These are phyloP conservation scores for Melanaphis sacchari DNA, from an alignment of 1,140 invertebrate species.

Conservation along the genomic window DNA sequence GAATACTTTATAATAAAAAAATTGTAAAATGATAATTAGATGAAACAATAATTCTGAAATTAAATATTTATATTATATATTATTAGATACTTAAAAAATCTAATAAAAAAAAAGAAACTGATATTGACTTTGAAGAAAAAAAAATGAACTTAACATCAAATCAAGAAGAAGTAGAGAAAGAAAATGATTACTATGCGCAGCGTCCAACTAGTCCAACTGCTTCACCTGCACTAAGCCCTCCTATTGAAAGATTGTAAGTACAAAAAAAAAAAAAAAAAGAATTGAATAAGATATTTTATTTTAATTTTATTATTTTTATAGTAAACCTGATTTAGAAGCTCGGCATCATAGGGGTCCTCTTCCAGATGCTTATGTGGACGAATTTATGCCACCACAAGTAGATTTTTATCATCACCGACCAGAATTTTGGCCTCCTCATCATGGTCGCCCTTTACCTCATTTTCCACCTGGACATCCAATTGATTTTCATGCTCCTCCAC, in stretches of 20 bases:
- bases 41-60: too few species aligned
- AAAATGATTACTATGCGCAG: constrained; percentile 81
- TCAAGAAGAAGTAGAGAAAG: constrained; percentile 87
- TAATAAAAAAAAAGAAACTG: constrained; percentile 90
- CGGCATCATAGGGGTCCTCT: constrained; percentile 58
- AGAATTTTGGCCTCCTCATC: constrained; percentile 58
- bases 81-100: constrained; percentile 83
- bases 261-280: not conserved
- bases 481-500: constrained; percentile 34
- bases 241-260: constrained; percentile 56
- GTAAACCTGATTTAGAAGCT: constrained; percentile 58
- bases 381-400: constrained; percentile 49
- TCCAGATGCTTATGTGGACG: constrained; percentile 48
- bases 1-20: constrained; percentile 1
- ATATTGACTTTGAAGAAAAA: constrained; percentile 96
- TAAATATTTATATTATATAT: not conserved
- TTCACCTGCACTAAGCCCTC: constrained; percentile 41
- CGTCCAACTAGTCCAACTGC: constrained; percentile 66
- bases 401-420: constrained; percentile 44
- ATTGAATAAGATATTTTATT: not conserved
- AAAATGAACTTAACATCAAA: constrained; percentile 87
- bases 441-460: constrained; percentile 53
- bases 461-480: constrained; percentile 56
- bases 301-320: constrained; percentile 7
- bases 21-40: not conserved